phyloP scores from a whole-genome alignment of 2,888 invertebrate genomes.

The Polymixis flavicincta region DNA sequence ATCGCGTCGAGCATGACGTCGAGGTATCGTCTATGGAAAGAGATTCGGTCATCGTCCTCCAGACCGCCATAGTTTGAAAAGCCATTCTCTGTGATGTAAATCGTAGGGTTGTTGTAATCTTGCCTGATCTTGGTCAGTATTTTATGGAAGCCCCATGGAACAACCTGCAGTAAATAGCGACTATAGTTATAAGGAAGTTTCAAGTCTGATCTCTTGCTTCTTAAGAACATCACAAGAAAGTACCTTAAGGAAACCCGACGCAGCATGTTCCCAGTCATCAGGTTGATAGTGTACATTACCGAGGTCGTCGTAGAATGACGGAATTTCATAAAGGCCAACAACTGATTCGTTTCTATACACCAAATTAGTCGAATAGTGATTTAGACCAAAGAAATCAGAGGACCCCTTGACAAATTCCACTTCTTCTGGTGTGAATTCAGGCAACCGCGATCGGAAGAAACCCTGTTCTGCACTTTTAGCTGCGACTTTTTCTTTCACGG shows the following conservation, averaged over 20 bases:
- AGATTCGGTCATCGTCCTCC: conserved; percentile 82
- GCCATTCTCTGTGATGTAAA: conserved; percentile 91
- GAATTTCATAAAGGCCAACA: conserved; percentile 54
- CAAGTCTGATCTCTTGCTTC: not conserved
- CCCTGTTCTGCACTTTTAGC: conserved; percentile 90
- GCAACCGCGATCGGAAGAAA: conserved; percentile 89
- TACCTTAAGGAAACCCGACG: conserved; percentile 51
- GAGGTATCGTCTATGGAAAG: conserved; percentile 80
- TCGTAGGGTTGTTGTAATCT: conserved; percentile 86
- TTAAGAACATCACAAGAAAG: not conserved
- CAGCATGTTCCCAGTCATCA: conserved; percentile 33
- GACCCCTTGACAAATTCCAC: conserved; percentile 89
- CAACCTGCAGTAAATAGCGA: conserved; percentile 70
- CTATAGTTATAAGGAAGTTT: not conserved
- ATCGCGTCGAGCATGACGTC: conserved; percentile 81
- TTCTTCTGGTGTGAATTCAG: conserved; percentile 91
- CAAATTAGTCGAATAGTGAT: conserved; percentile 91
- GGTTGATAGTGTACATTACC: conserved; percentile 57
- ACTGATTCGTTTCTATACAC: conserved; percentile 77
- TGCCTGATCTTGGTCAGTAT: conserved; percentile 86
- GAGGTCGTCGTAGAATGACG: conserved; percentile 72
- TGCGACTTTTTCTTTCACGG: conserved; percentile 90
- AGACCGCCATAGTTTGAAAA: conserved; percentile 71
- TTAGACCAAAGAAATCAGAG: conserved; percentile 93
- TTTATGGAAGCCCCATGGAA: conserved; percentile 90